These are phyloP conservation scores for Zaprionus camerounensis DNA, from an alignment of 1,140 invertebrate genomes.

Conservation along the genomic window DNA sequence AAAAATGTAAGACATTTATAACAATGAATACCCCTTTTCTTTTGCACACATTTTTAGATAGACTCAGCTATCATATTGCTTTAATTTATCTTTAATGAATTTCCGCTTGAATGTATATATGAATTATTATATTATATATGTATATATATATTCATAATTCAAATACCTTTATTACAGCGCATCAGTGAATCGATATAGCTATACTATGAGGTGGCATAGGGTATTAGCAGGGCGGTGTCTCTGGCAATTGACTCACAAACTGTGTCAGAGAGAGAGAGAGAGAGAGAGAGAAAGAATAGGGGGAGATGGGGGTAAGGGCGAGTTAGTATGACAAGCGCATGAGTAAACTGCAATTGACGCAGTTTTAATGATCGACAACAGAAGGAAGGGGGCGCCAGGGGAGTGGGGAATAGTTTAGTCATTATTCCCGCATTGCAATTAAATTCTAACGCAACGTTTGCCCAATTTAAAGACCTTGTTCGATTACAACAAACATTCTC, in stretches of 20 bases:
- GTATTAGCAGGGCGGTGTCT: not conserved
- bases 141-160: not conserved
- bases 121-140: too few relatives aligned
- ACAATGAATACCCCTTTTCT: too few relatives aligned
- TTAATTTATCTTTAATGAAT: conserved; percentile 11
- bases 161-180: not conserved
- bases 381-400: not conserved
- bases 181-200: not conserved
- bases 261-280: not conserved
- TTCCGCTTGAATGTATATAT: conserved; percentile 6
- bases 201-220: not conserved
- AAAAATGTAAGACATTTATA: too few relatives aligned
- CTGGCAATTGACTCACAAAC: not conserved
- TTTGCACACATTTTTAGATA: too few relatives aligned
- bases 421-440: conserved; percentile 18
- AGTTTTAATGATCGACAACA: conserved; percentile 36
- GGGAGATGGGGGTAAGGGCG: too few relatives aligned
- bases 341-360: conserved; percentile 12
- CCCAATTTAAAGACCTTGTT: not conserved
- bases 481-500: conserved; percentile 14
- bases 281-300: not conserved
- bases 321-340: not conserved
- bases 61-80: not conserved
- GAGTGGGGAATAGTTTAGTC: not conserved
- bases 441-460: conserved; percentile 25